Percentiles rank a stretch among this genome's conserved stretches.
Conservation (phyloP, 1,140 invertebrate species). For the Tribolium madens region DNA sequence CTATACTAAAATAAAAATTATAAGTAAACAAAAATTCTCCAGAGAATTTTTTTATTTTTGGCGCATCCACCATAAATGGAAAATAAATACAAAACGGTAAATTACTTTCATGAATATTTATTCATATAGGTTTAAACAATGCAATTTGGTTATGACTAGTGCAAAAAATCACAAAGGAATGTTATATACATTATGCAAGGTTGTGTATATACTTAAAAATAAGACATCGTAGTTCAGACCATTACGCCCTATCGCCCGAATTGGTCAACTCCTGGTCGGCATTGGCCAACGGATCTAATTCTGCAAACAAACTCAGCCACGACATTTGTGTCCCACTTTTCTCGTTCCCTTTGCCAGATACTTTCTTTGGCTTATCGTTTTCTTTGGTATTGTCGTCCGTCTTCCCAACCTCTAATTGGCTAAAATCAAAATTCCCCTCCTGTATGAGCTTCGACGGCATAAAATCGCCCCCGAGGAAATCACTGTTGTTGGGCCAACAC, state of each 20-base stretch:
- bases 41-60: too few species aligned
- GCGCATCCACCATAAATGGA: too few species aligned
- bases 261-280: conserved; percentile 65
- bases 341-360: conserved; percentile 46
- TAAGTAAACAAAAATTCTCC: too few species aligned
- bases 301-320: conserved; percentile 94
- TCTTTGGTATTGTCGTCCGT: conserved; percentile 45
- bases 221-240: not conserved
- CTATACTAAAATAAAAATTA: too few species aligned
- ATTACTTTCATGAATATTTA: not conserved
- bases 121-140: conserved; percentile 25
- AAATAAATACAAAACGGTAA: not conserved
- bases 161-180: conserved; percentile 39
- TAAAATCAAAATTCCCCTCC: conserved; percentile 54
- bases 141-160: conserved; percentile 38
- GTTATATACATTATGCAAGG: conserved; percentile 15
- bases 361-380: conserved; percentile 36
- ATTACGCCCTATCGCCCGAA: conserved; percentile 58
- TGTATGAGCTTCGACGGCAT: conserved; percentile 63
- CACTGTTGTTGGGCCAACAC: conserved; percentile 54
- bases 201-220: conserved; percentile 19
- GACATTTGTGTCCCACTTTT: conserved; percentile 66
- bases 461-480: conserved; percentile 59
- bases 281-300: conserved; percentile 92
- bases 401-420: conserved; percentile 31